Conservation (phyloP, 1,140 invertebrate genomes). For the Drosophila triauraria region DNA sequence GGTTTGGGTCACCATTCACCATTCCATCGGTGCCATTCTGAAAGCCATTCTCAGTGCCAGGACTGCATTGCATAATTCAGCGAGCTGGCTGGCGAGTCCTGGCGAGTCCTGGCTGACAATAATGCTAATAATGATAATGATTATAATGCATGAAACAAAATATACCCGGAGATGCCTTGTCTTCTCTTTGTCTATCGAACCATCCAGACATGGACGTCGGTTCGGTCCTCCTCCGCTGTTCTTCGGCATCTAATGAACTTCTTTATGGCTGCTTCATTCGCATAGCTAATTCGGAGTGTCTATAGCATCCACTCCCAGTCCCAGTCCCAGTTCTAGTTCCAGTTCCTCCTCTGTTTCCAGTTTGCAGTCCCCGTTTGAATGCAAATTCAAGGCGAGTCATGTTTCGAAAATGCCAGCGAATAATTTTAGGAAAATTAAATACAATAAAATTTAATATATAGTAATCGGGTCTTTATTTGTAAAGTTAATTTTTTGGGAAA, state of each 20-base stretch:
- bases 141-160: slow-evolving; percentile 56
- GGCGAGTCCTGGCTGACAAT: slow-evolving; percentile 46
- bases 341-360: not conserved
- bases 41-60: not conserved
- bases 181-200: slow-evolving; percentile 53
- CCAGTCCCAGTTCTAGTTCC: not conserved
- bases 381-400: slow-evolving; percentile 1
- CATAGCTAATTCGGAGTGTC: slow-evolving; percentile 46
- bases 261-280: slow-evolving; percentile 53
- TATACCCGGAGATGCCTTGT: slow-evolving; percentile 41
- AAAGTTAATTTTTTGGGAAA: too few species aligned
- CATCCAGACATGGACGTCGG: slow-evolving; percentile 15
- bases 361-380: slow-evolving; percentile 13
- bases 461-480: too few species aligned
- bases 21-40: slow-evolving; percentile 10
- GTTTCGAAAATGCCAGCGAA: slow-evolving; percentile 5
- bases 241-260: slow-evolving; percentile 57
- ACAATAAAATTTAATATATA: not conserved
- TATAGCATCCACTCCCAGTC: slow-evolving; percentile 5
- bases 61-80: slow-evolving; percentile 62
- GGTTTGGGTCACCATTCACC: slow-evolving; percentile 11
- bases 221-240: slow-evolving; percentile 1
- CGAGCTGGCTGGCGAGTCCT: not conserved
- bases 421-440: slow-evolving; percentile 5
- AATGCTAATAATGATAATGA: slow-evolving; percentile 66